Percentiles rank a stretch among this genome's conserved stretches.
Evolutionary conservation across 1,140 invertebrate species (phyloP).

Genomic region (Camponotus pennsylvanicus): DNA sequence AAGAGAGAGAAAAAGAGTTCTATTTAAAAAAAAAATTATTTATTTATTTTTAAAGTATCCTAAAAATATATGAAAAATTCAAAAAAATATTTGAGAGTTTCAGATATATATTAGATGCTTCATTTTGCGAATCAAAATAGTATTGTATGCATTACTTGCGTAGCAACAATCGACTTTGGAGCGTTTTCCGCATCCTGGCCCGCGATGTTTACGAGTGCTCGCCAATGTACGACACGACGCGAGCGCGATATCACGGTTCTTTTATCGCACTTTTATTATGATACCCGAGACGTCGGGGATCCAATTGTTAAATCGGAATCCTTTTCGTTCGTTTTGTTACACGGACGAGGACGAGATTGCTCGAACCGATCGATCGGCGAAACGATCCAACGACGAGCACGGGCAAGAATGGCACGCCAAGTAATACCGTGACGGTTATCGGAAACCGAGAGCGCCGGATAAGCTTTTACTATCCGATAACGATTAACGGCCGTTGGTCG

Average conservation of each 20-base stretch:
- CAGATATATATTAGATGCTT: neutral
- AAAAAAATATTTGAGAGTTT: neutral
- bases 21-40: neutral
- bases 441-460: slow-evolving; percentile 67
- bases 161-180: slow-evolving; percentile 30
- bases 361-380: slow-evolving; percentile 39
- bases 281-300: slow-evolving; percentile 50
- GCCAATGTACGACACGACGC: slow-evolving; percentile 47
- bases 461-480: slow-evolving; percentile 74
- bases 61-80: neutral
- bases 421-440: slow-evolving; percentile 24
- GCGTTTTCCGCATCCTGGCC: slow-evolving; percentile 26
- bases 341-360: slow-evolving; percentile 45
- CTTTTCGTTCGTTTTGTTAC: slow-evolving; percentile 29
- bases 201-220: slow-evolving; percentile 41
- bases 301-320: slow-evolving; percentile 50
- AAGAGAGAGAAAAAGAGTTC: neutral
- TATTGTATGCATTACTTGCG: neutral
- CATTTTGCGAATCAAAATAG: neutral
- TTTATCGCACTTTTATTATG: slow-evolving; percentile 61
- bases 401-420: slow-evolving; percentile 47
- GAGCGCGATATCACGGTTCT: slow-evolving; percentile 40
- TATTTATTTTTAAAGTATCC: neutral
- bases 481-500: slow-evolving; percentile 61
- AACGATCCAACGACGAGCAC: slow-evolving; percentile 35